Evolutionary conservation across 2,888 invertebrate species (phyloP), one percentile per base, ranked within the genome.

Genomic region (Aphidius colemani): DNA sequence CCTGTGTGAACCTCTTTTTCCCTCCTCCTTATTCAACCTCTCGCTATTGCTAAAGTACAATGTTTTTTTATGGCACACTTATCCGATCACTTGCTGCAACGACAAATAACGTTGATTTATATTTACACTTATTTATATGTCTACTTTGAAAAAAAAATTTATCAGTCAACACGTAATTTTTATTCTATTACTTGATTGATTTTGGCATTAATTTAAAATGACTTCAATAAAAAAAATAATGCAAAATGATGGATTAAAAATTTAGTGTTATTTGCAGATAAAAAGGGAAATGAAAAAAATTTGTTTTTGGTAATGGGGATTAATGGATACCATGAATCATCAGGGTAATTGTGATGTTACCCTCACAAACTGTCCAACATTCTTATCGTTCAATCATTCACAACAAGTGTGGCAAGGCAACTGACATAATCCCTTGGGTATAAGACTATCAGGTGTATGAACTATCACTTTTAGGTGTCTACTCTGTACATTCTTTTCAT

Each of bases 351-450:
- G 53, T 7, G 41, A 7, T 11, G 6, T 7, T 10, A n/a, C 53
- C 53, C 53, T 40, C 39, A 30, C 41, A 40, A 40, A 53, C 56
- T 51, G 71, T 70, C 71, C 65, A n/a, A 61, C 62, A 61, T 65
- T 56, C 66, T 68, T 68, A 67, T 63, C 66, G 69, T 70, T 71
- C 70, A 73, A 74, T 74, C 73, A 71, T 69, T 75, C 74, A 73
- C 65, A 70, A 67, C 30, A 30, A 30, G 30, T 66, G 60, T 67
- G 66, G 40, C 40, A 13, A 53, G 11, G 41, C 11, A 2, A 30
- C 41, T 53, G 53, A 53, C 53, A 41, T 41, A 41, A 53, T 53
- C 53, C 41, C 53, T 13, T n/a, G 53, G 53, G 53, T 10, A 53
- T 10, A 30, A 30, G 10, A n/a, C 53, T 53, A 53, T 53, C 53